Conservation (phyloP, 2,797 vertebrate species). For the Scolopax bukidnonensis region DNA sequence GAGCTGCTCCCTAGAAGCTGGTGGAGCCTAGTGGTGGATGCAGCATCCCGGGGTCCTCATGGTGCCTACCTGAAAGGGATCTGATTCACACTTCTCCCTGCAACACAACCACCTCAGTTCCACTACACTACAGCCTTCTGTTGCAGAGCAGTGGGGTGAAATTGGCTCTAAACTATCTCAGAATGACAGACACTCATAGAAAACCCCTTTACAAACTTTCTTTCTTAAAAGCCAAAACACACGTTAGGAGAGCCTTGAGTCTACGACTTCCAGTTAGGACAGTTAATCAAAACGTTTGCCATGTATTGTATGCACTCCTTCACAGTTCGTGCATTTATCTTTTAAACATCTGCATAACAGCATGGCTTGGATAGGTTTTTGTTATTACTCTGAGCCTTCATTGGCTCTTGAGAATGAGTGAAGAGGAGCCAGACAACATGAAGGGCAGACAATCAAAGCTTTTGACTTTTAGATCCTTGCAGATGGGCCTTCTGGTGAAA, state of each 20-base stretch:
- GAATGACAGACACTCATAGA: neutral
- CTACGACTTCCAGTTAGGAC: conserved; percentile 44
- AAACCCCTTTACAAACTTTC: conserved; percentile 28
- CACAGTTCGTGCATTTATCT: conserved; percentile 61
- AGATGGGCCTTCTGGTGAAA: conserved; percentile 82
- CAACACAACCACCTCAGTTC: neutral
- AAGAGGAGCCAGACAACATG: conserved; percentile 84
- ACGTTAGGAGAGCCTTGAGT: neutral
- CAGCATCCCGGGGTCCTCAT: neutral
- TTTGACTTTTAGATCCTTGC: conserved; percentile 78
- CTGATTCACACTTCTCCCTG: neutral
- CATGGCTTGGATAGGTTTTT: conserved; percentile 76
- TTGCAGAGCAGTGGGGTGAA: neutral
- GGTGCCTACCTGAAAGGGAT: neutral
- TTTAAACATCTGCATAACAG: conserved; percentile 82
- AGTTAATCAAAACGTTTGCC: conserved; percentile 63
- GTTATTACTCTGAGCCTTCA: conserved; percentile 47
- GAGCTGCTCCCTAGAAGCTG: neutral
- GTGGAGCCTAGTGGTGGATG: neutral
- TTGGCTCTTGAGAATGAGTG: conserved; percentile 77
- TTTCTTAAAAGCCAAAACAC: conserved; percentile 41
- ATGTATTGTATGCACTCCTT: conserved; percentile 56
- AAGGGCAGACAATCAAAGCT: conserved; percentile 79
- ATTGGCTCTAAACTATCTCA: neutral
- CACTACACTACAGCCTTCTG: neutral